These are phyloP conservation scores for Scaeva pyrastri DNA, from an alignment of 2,888 invertebrate species.

Conservation along the genomic window DNA sequence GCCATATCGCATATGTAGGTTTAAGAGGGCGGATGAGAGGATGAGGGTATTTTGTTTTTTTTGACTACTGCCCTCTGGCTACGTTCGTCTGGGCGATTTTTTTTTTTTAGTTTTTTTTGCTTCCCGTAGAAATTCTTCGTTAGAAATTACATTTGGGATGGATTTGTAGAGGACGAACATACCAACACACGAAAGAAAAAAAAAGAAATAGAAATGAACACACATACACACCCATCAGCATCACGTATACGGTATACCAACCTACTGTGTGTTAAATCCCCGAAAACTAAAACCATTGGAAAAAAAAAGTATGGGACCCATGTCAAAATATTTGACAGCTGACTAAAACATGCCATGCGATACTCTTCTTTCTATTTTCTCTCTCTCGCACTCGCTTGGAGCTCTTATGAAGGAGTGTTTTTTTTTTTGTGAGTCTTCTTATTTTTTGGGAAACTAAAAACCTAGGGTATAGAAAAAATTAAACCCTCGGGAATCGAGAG, in stretches of 20 bases:
- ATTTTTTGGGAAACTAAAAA: constrained; percentile 63
- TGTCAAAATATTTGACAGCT: constrained; percentile 85
- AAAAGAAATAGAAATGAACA: constrained; percentile 53
- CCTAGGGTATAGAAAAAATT: constrained; percentile 60
- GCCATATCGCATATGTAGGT: constrained; percentile 64
- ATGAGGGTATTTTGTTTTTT: constrained; percentile 49
- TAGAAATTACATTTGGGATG: constrained; percentile 73
- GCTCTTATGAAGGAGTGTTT: constrained; percentile 29
- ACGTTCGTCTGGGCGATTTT: constrained; percentile 51
- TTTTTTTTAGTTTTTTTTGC: constrained; percentile 25
- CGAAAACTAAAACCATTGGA: constrained; percentile 75
- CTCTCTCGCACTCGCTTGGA: constrained; percentile 44
- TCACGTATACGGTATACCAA: too few species aligned
- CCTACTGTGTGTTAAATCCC: constrained; percentile 64
- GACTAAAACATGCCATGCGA: constrained; percentile 84
- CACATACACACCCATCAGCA: constrained; percentile 36
- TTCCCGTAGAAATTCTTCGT: constrained; percentile 57
- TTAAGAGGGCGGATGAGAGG: constrained; percentile 61
- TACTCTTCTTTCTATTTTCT: constrained; percentile 69
- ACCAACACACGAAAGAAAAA: constrained; percentile 5
- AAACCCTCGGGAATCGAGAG: constrained; percentile 33
- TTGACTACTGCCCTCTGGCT: constrained; percentile 73
- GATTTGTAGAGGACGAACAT: constrained; percentile 37
- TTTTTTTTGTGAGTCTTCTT: not conserved
- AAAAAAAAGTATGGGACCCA: constrained; percentile 81